Conservation (phyloP, 2,888 invertebrate species). For the Aleiodes leptofemur region DNA sequence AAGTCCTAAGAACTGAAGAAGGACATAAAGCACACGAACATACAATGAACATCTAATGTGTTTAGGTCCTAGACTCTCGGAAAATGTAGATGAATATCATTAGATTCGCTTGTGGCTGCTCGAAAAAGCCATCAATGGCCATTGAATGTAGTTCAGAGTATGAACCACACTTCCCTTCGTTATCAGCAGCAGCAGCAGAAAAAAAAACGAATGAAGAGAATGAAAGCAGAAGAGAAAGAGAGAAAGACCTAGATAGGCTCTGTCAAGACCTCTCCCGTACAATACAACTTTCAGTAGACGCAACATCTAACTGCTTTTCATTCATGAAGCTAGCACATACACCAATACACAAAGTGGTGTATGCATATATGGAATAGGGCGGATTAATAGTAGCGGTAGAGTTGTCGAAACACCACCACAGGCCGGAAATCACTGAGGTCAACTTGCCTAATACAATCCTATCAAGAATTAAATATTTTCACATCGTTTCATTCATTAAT, state of each 20-base stretch:
- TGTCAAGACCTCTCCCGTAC: constrained; percentile 31
- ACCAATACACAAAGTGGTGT: neutral
- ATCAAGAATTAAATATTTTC: constrained; percentile 35
- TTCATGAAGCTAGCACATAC: constrained; percentile 13
- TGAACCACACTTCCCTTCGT: constrained; percentile 61
- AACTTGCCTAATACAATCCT: constrained; percentile 25
- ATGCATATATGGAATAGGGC: constrained; percentile 2
- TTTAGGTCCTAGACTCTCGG: too few relatives aligned
- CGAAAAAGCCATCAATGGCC: constrained; percentile 51
- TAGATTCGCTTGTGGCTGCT: too few relatives aligned
- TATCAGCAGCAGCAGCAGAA: constrained; percentile 40
- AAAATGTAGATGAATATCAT: too few relatives aligned
- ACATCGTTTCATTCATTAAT: constrained; percentile 35
- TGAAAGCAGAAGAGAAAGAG: constrained; percentile 1
- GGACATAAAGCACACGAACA: neutral
- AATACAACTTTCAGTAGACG: constrained; percentile 16
- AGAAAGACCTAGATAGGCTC: constrained; percentile 32
- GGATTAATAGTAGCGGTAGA: constrained; percentile 13
- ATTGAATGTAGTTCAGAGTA: constrained; percentile 62
- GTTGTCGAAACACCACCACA: constrained; percentile 1
- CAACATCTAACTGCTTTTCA: constrained; percentile 35
- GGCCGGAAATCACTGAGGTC: constrained; percentile 34
- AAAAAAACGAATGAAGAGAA: neutral
- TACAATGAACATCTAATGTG: neutral
- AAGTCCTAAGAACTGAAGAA: too few relatives aligned